phyloP scores from a whole-genome alignment of 2,797 vertebrate species.

The Typhlichthys eigenmanni region DNA sequence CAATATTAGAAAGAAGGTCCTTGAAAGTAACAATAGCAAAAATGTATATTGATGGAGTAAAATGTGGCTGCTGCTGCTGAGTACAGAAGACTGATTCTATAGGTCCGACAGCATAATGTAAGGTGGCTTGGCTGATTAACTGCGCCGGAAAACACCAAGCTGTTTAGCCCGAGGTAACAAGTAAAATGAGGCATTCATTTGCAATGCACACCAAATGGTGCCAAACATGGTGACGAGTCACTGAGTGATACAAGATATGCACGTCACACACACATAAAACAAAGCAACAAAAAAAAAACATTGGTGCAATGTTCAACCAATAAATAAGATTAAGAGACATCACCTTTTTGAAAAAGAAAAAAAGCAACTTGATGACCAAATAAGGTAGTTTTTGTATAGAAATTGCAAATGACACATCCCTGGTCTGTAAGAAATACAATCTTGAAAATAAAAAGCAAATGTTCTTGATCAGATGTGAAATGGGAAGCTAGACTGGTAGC shows the following conservation, averaged over 20 bases:
- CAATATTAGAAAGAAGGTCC: constrained; percentile 25
- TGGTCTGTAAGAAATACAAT: constrained; percentile 78
- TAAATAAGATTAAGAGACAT: constrained; percentile 73
- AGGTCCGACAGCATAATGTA: constrained; percentile 12
- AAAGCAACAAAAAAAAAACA: neutral
- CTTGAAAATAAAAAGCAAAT: constrained; percentile 58
- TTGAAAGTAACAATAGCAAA: constrained; percentile 8
- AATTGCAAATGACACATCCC: constrained; percentile 82
- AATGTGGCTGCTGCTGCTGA: no score
- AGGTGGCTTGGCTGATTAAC: neutral
- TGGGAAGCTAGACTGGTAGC: constrained; percentile 27
- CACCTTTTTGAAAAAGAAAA: constrained; percentile 76
- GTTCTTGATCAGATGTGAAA: constrained; percentile 38
- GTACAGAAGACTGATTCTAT: neutral
- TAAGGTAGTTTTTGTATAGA: constrained; percentile 94
- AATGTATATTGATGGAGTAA: neutral
- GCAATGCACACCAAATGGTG: neutral
- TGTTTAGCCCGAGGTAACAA: constrained; percentile 49
- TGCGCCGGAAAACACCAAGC: neutral
- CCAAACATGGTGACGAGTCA: constrained; percentile 33
- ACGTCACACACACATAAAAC: no score
- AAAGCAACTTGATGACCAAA: constrained; percentile 86
- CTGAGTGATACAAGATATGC: constrained; percentile 19
- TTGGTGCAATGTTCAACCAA: constrained; percentile 62
- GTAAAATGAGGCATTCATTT: constrained; percentile 33